Percentiles rank a stretch among this genome's conserved stretches.
Conservation (phyloP, 2,113 vertebrate genomes). For the Cryptotis parvus region DNA sequence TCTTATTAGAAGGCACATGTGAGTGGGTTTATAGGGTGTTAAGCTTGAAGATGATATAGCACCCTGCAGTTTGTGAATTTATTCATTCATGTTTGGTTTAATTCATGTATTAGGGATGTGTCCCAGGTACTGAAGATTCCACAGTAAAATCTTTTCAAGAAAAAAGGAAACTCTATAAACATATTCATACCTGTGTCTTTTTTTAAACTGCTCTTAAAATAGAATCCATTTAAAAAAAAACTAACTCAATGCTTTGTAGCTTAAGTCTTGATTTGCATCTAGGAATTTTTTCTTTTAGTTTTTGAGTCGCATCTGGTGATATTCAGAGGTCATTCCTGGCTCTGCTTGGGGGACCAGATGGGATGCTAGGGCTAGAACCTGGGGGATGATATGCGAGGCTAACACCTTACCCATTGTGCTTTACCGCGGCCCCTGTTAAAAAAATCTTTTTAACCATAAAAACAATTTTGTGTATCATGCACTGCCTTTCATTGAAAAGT, state of each 20-base stretch:
- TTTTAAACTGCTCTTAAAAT: not conserved
- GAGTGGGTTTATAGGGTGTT: not conserved
- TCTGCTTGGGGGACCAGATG: too few species aligned
- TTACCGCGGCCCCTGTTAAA: not conserved
- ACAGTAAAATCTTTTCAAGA: not conserved
- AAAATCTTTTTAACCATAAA: constrained; percentile 1
- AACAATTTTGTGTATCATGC: not conserved
- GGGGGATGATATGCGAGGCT: too few species aligned
- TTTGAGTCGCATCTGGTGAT: not conserved
- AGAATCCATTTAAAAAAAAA: not conserved
- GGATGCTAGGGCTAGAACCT: too few species aligned
- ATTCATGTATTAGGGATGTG: not conserved
- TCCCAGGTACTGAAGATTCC: not conserved
- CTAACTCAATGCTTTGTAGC: too few species aligned
- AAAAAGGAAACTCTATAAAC: not conserved
- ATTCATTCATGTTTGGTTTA: not conserved
- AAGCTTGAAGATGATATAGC: not conserved
- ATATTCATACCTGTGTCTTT: not conserved
- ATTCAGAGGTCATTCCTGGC: not conserved
- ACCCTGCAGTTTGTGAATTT: not conserved
- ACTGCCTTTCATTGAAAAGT: constrained; percentile 21
- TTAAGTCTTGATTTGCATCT: too few species aligned
- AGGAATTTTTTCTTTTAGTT: not conserved
- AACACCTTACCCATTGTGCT: too few species aligned
- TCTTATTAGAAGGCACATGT: not conserved